These are phyloP conservation scores for Prinia subflava DNA, from an alignment of 2,113 vertebrate genomes.

Conservation along the genomic window DNA sequence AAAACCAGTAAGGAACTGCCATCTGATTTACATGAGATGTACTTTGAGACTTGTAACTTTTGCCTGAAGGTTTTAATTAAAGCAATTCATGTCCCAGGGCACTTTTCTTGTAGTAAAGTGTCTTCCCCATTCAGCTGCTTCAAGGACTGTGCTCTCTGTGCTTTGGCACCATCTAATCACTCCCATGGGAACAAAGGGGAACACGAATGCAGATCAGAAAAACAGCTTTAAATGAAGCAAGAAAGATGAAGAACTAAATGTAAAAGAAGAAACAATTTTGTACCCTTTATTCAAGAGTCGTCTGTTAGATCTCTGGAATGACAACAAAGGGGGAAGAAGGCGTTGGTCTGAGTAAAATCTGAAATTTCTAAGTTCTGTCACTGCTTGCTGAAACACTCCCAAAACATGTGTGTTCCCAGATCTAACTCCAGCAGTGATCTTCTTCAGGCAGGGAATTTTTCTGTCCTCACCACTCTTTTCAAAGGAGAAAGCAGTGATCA, in stretches of 20 bases:
- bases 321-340: background rate
- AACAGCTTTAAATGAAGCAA: background rate
- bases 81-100: conserved; percentile 27
- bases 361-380: background rate
- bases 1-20: background rate
- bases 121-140: background rate
- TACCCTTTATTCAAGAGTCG: background rate
- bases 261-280: background rate
- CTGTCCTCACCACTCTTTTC: background rate
- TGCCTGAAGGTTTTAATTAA: conserved; percentile 44
- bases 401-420: background rate
- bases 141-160: background rate
- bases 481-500: background rate
- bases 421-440: background rate
- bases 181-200: background rate
- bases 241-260: background rate
- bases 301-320: background rate
- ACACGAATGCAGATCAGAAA: background rate
- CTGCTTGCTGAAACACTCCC: background rate
- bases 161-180: conserved; percentile 3
- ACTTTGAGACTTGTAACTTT: conserved; percentile 39
- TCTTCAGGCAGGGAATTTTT: background rate
- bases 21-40: conserved; percentile 34
- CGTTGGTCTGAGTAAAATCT: background rate
- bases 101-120: background rate